These are phyloP conservation scores for Agrotis ipsilon DNA, from an alignment of 2,888 invertebrate species.

Conservation along the genomic window DNA sequence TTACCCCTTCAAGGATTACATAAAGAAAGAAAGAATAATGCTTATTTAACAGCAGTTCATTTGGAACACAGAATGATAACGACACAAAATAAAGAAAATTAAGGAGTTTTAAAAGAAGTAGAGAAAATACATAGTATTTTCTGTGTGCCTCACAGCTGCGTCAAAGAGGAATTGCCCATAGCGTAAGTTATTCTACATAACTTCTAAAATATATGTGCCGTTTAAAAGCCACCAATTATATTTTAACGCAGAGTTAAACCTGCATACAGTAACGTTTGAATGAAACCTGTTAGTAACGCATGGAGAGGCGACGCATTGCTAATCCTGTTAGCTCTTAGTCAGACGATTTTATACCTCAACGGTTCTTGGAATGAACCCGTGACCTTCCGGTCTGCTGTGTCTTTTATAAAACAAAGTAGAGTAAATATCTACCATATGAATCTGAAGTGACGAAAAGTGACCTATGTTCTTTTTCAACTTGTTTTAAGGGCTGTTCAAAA, in stretches of 20 bases:
- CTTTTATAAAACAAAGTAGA: not conserved
- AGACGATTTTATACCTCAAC: constrained; percentile 28
- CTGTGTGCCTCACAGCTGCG: too few species aligned
- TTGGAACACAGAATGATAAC: too few species aligned
- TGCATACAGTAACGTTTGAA: constrained; percentile 25
- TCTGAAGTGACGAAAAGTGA: not conserved
- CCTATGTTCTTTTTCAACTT: not conserved
- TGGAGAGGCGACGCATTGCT: constrained; percentile 33
- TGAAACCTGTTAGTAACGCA: constrained; percentile 47
- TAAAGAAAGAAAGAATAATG: too few species aligned
- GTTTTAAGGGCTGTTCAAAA: not conserved
- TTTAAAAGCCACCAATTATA: constrained; percentile 6
- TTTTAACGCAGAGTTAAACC: constrained; percentile 14
- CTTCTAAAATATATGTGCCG: not conserved
- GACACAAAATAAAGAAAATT: too few species aligned
- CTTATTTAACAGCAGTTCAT: too few species aligned
- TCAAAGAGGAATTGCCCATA: too few species aligned
- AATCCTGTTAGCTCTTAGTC: constrained; percentile 46
- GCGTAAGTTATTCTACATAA: not conserved
- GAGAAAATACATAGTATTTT: too few species aligned
- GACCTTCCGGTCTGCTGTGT: constrained; percentile 28
- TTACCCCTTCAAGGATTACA: too few species aligned
- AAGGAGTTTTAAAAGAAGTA: too few species aligned
- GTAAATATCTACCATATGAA: too few species aligned
- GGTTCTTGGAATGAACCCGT: constrained; percentile 31